Conservation (phyloP, 1,140 invertebrate genomes). For the Uloborus diversus region DNA sequence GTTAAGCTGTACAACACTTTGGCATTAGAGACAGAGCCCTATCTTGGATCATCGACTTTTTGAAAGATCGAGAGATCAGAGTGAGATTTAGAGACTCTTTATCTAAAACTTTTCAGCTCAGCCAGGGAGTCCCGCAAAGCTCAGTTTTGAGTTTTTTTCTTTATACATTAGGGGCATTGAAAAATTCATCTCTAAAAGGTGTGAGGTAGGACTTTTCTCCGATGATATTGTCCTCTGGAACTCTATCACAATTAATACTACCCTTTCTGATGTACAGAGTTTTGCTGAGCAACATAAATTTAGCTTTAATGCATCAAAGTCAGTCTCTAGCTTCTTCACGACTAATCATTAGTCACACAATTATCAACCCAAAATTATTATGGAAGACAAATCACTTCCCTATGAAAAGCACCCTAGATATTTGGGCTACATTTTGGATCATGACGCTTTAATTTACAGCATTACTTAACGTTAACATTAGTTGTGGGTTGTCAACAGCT, state of each 20-base stretch:
- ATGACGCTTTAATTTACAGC: too few relatives aligned
- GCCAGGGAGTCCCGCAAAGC: not conserved
- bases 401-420: not conserved
- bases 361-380: not conserved
- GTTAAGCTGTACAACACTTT: not conserved
- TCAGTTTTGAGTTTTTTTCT: constrained; percentile 3
- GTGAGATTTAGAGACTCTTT: constrained; percentile 4
- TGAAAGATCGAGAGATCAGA: not conserved
- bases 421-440: not conserved
- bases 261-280: too few relatives aligned
- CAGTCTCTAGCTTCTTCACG: not conserved
- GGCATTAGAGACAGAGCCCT: not conserved
- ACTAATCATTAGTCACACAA: not conserved
- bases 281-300: not conserved
- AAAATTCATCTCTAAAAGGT: not conserved
- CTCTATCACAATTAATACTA: too few relatives aligned
- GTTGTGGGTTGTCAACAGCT: too few relatives aligned
- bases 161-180: not conserved
- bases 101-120: not conserved
- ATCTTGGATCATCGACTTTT: not conserved
- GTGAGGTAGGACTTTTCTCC: not conserved
- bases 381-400: not conserved
- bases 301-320: not conserved
- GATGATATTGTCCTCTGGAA: not conserved
- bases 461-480: too few relatives aligned